Base-by-base conservation (phyloP, 2,888 invertebrate genomes). In the Leptopterna dolabrata region DNA sequence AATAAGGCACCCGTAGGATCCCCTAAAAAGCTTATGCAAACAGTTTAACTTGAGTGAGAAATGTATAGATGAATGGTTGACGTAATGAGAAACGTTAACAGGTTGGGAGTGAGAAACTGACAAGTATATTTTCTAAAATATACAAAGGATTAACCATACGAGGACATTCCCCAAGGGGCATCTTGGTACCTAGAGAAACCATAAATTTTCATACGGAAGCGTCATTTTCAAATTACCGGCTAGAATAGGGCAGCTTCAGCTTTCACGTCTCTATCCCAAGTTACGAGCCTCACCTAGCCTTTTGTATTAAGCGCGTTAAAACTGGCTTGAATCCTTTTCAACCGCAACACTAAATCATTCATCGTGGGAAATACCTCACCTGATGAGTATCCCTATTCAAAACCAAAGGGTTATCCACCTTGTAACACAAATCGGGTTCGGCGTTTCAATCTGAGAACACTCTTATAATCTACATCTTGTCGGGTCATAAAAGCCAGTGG, bases 371-470 rank as follows among this genome's bases (percentile, higher is more conserved):
- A 78, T 78, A 45, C 78, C 41, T 78, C 43, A 43, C 43, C 78
- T 78, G 36, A 45, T 45, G 41, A 45, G 78, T 45, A 78, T 43
- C 78, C 36, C 78, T 78, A 78, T 78, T 78, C 78, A 78, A 45
- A 76, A 78, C 43, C 1, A 19, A 13, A 24, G 78, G 78, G 41
- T 78, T 78, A 78, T 45, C 78, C 73, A 73, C 73, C 73, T 4
- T 36, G 19, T 73, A 63, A 63, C 63, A 63, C 24, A 71, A 14
- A 71, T 71, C 30, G 45, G n/a, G n/a, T 78, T 78, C 43, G 45
- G 24, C 16, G 19, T 78, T 78, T 45, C 41, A 9, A 78, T 45
- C 13, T 24, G 24, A 63, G 11, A 43, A 27, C 16, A 43, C 4
- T 14, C 45, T 36, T 78, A 24, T 45, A 45, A 78, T 78, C 78